These are phyloP conservation scores for Mionectes macconnelli DNA, from an alignment of 2,113 vertebrate genomes.

Conservation along the genomic window DNA sequence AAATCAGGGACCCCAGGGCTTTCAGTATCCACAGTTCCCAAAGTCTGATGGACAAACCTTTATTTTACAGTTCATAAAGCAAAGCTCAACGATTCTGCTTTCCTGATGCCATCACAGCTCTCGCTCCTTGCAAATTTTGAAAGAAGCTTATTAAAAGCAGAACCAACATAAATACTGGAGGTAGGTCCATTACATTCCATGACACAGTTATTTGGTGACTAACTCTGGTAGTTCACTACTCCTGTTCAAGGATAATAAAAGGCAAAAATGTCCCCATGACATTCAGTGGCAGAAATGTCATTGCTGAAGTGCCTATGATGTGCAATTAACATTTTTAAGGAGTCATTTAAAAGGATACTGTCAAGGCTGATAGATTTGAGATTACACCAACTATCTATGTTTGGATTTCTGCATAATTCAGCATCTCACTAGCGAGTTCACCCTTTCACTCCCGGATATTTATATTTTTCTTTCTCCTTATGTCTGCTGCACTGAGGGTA, in stretches of 20 bases:
- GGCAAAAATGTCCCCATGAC: conserved; percentile 51
- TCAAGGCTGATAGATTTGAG: conserved; percentile 40
- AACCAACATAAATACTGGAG: conserved; percentile 7
- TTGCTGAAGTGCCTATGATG: conserved; percentile 28
- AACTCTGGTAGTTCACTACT: background rate
- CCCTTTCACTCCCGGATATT: background rate
- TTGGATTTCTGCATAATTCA: conserved; percentile 35
- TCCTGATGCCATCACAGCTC: background rate
- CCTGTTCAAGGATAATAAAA: conserved; percentile 25
- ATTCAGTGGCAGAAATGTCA: conserved; percentile 56
- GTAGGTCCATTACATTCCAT: background rate
- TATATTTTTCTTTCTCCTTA: background rate
- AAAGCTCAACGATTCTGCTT: background rate
- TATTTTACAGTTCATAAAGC: conserved; percentile 42
- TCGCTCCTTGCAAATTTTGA: background rate
- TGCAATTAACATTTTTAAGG: conserved; percentile 68
- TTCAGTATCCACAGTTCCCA: background rate
- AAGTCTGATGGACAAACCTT: conserved; percentile 8
- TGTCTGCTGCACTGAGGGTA: background rate
- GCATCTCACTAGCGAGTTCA: background rate
- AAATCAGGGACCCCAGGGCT: background rate
- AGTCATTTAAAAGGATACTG: conserved; percentile 48
- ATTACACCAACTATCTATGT: background rate
- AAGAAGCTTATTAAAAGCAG: background rate
- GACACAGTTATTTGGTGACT: conserved; percentile 4